Base-by-base conservation (phyloP, 2,888 invertebrate species). In the Sesamia inferens region DNA sequence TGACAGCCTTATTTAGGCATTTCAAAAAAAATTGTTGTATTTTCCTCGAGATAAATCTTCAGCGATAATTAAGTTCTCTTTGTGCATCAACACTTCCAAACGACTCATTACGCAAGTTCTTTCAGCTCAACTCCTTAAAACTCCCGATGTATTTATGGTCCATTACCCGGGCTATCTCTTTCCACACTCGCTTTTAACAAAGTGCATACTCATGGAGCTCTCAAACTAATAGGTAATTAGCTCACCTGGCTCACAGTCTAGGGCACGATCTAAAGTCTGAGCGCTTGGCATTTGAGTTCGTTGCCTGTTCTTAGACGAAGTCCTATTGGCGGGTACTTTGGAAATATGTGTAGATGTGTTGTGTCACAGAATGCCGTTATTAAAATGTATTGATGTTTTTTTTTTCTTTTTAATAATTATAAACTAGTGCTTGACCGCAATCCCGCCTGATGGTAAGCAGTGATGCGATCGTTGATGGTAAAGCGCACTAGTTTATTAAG, bases 151-250 rank as follows among this genome's bases (percentile, higher is more conserved):
- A 76, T 84, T 82, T 82, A 84, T 81, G 81, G 84, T 81, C 76
- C 72, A 85, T 85, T 85, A 85, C 70, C 73, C 76, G 31, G 66
- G 66, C 84, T 77, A 84, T 81, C 79, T 71, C 71, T 68, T 79
- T 76, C 58, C 77, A 78, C 81, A 69, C 82, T 84, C 77, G 58
- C 66, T 84, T 55, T 63, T 79, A 86, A 78, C 86, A 78, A 77
- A 85, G 81, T 78, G 80, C 85, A 79, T 74, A 83, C 79, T 81
- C 71, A 76, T 75, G 78, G 70, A 76, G 80, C 84, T 84, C 88
- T 85, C 85, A 85, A 90, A 91, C 91, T 90, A 91, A 90, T 90
- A 89, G 89, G 85, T 91, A 90, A 92, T 92, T 91, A 91, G 86
- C 87, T 74, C 88, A 87, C 87, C 87, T 89, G 85, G 85, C 86